phyloP scores from a whole-genome alignment of 2,888 invertebrate genomes.

The Erebia ligea region DNA sequence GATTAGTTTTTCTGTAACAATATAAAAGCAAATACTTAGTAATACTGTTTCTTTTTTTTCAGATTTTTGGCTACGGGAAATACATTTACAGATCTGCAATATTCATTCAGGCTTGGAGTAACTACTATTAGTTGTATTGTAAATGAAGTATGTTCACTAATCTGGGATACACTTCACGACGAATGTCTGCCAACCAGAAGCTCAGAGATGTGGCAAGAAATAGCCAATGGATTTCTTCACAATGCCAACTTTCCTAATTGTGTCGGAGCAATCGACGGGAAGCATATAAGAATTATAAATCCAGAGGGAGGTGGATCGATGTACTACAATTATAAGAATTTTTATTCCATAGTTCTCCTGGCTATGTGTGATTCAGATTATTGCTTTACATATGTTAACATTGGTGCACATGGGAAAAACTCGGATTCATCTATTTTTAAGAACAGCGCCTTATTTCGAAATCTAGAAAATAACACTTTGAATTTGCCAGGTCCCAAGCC shows the following conservation, averaged over 20 bases:
- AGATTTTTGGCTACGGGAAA: too few relatives aligned
- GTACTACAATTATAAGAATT: conserved; percentile 37
- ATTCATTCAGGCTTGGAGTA: too few relatives aligned
- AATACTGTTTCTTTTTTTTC: too few relatives aligned
- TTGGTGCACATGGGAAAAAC: conserved; percentile 48
- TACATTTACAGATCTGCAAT: too few relatives aligned
- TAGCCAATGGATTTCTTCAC: conserved; percentile 35
- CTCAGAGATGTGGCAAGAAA: conserved; percentile 13
- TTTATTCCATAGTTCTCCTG: conserved; percentile 45
- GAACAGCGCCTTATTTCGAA: conserved; percentile 41
- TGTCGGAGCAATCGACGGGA: conserved; percentile 32
- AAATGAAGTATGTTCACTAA: too few relatives aligned
- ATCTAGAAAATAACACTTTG: conserved; percentile 42
- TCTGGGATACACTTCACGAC: background rate
- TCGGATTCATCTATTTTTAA: conserved; percentile 45
- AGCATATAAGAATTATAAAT: conserved; percentile 41
- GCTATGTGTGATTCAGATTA: conserved; percentile 45
- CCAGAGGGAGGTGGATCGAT: conserved; percentile 37
- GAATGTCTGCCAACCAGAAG: background rate
- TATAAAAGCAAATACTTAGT: conserved; percentile 7
- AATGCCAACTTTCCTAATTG: conserved; percentile 32
- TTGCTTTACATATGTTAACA: conserved; percentile 46
- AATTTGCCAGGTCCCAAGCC: conserved; percentile 43
- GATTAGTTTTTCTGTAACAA: conserved; percentile 26
- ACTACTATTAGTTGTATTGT: too few relatives aligned